phyloP scores from a whole-genome alignment of 2,888 invertebrate genomes.

The Catocala sponsa region DNA sequence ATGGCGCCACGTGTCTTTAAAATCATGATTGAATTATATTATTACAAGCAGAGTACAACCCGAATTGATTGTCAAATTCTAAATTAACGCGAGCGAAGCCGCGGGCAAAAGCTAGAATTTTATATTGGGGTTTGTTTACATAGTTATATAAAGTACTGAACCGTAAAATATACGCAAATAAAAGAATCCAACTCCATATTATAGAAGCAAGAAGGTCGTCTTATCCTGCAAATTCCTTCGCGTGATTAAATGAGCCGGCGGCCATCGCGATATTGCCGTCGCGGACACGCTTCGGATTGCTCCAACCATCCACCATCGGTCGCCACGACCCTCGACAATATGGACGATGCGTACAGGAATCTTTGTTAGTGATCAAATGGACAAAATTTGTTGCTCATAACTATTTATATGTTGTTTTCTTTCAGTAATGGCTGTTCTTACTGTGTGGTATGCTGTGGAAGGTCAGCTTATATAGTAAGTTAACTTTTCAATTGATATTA shows the following conservation, averaged over 20 bases:
- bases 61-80: too few relatives aligned
- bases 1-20: too few relatives aligned
- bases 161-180: neutral
- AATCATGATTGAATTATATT: too few relatives aligned
- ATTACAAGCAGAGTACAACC: too few relatives aligned
- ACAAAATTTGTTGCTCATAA: conserved; percentile 55
- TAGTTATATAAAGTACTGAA: too few relatives aligned
- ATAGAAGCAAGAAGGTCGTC: conserved; percentile 48
- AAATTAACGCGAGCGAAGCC: too few relatives aligned
- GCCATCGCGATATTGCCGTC: conserved; percentile 84
- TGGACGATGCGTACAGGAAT: conserved; percentile 43
- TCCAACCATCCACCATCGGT: conserved; percentile 29
- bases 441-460: conserved; percentile 2
- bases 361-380: conserved; percentile 54
- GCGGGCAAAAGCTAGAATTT: too few relatives aligned
- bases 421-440: conserved; percentile 18
- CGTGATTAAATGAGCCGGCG: conserved; percentile 88
- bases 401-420: conserved; percentile 49
- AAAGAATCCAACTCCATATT: conserved; percentile 55
- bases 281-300: conserved; percentile 69
- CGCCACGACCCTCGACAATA: conserved; percentile 33
- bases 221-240: conserved; percentile 79
- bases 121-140: too few relatives aligned
- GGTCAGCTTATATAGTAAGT: too few relatives aligned
- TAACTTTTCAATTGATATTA: too few relatives aligned